A percentile compares a stretch with the other conserved stretches of the same genome.
Evolutionary conservation across 2,113 vertebrate species (phyloP).

Genomic region (Okapia johnstoni): DNA sequence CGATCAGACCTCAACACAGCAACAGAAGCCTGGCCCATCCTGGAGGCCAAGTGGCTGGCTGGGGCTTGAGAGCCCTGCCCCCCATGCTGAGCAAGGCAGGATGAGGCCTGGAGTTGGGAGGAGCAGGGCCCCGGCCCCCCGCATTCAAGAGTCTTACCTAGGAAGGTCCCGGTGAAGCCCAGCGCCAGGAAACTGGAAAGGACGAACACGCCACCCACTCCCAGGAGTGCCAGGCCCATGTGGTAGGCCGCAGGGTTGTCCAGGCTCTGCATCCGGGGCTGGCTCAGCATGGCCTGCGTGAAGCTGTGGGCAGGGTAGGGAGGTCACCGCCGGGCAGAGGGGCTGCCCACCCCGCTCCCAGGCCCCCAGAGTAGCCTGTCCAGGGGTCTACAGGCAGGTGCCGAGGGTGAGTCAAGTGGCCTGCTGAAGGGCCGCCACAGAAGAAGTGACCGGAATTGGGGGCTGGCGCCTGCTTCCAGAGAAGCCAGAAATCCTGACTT

Average conservation of each 20-base stretch:
- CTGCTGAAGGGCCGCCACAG: background rate
- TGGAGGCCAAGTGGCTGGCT: background rate
- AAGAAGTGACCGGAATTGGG: background rate
- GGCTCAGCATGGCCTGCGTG: conserved; percentile 88
- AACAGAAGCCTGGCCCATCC: background rate
- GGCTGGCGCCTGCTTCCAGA: background rate
- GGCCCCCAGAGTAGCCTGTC: background rate
- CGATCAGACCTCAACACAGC: background rate
- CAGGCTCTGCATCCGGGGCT: conserved; percentile 85
- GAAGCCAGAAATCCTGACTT: background rate
- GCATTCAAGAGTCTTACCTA: conserved; percentile 84
- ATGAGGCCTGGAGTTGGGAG: background rate
- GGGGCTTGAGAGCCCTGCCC: background rate
- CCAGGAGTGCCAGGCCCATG: conserved; percentile 79
- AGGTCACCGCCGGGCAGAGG: background rate
- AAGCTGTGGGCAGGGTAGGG: conserved; percentile 81
- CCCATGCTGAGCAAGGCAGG: too few species aligned
- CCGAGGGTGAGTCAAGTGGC: background rate
- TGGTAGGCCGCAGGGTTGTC: conserved; percentile 79
- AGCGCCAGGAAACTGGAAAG: conserved; percentile 92
- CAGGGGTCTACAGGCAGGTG: background rate
- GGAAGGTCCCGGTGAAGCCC: conserved; percentile 94
- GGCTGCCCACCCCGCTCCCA: rapidly evolving
- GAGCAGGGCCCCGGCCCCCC: background rate
- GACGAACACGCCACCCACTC: conserved; percentile 86